Percentiles rank a stretch among this genome's conserved stretches.
Evolutionary conservation across 2,888 invertebrate genomes (phyloP).

Genomic region (Amphiduros pacificus): DNA sequence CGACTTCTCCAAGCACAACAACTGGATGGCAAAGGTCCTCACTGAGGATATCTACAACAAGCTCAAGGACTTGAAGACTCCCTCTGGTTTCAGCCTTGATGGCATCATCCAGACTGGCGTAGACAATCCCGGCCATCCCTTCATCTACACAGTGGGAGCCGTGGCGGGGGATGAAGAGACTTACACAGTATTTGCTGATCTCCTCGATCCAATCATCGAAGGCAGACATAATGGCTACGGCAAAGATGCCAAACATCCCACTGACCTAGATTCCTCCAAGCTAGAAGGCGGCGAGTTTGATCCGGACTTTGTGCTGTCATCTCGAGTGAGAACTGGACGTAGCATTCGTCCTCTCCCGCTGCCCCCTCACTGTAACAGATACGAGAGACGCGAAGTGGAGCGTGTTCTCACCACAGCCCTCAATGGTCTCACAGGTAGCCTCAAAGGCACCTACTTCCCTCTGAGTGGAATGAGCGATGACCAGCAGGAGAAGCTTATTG

Average conservation of each 20-base stretch:
- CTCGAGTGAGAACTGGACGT: constrained; percentile 22
- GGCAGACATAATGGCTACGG: constrained; percentile 22
- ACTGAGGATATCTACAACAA: constrained; percentile 29
- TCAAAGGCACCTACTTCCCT: constrained; percentile 23
- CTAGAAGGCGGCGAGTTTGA: constrained; percentile 10
- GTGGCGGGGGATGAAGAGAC: constrained; percentile 64
- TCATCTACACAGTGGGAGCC: constrained; percentile 28
- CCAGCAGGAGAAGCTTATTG: constrained; percentile 23
- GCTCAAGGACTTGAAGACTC: constrained; percentile 30
- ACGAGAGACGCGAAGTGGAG: constrained; percentile 22
- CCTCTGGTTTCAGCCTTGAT: constrained; percentile 25
- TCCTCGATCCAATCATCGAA: constrained; percentile 94
- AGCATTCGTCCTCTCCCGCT: constrained; percentile 17
- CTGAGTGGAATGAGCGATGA: constrained; percentile 19
- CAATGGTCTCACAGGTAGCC: not conserved
- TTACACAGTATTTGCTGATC: constrained; percentile 65
- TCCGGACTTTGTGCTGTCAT: constrained; percentile 20
- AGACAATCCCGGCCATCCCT: constrained; percentile 28
- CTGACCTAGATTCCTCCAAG: constrained; percentile 20
- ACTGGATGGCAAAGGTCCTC: constrained; percentile 30
- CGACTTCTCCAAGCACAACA: constrained; percentile 25
- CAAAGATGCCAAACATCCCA: constrained; percentile 20
- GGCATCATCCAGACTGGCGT: constrained; percentile 21
- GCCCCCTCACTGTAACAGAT: constrained; percentile 19
- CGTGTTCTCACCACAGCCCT: constrained; percentile 11